Evolutionary conservation across 64 coral and sea anemone genomes (phyloP), one percentile per base, ranked within the genome.

Genomic region (Pocillopora damicornis): DNA sequence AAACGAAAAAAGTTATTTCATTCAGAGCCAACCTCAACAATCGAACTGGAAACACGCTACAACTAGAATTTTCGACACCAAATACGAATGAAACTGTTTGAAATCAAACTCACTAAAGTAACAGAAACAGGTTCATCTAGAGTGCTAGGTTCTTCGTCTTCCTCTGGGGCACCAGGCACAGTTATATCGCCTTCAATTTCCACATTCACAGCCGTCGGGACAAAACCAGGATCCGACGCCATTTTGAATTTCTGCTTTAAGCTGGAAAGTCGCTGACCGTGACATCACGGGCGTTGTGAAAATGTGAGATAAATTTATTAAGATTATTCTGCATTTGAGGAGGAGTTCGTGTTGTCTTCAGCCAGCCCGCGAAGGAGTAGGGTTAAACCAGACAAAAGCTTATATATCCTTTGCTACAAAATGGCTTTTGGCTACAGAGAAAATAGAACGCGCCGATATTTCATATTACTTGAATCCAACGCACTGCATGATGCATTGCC

Each of bases 111-210:
- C 63, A 98, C 96, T 74, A 98, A 80, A 61, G 96, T 98, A 75
- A 92, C 96, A 15, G 89, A 80, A 51, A 98, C 93, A 35, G 96
- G 93, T 60, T 98, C 96, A 81, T 98, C 93, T 86, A 98, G 81
- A 35, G 96, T 98, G 83, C 93, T 98, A 79, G 93, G 96, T 79
- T 88, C 93, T 58, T 98, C 96, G 9, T 95, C 93, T 67, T 92
- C 90, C 13, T 98, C 96, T n/a, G 96, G 96, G 59, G 96, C 96
- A 26, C 96, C 96, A 15, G 96, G 96, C 69, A 98, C 96, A 35
- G 96, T 98, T 63, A 98, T 98, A 86, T 98, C 96, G 23, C 96
- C 96, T 90, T 98, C 96, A 58, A 98, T 91, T 38, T 98, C 96
- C 76, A 98, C 90, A 90, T 89, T 96, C 45, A 96, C 94, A 73